Base-by-base conservation (phyloP, 1,140 invertebrate species). In the Drosophila orena region DNA sequence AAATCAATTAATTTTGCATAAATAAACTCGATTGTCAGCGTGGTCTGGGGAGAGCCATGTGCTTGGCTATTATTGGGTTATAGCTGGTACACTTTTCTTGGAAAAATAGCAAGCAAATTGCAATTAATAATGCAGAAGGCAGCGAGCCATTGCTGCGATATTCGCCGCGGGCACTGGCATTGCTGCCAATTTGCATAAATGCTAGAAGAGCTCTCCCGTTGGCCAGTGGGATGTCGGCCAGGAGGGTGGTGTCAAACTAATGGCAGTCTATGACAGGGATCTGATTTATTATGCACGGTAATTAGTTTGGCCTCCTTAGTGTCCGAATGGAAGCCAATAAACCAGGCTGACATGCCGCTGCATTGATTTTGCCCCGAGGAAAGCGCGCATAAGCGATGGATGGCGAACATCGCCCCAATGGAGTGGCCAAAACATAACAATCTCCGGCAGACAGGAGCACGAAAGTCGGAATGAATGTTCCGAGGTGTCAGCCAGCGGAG, bases 1-100 rank as follows among this genome's bases (percentile, higher is more conserved):
- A 86, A 86, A 81, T 83, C 83, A 88, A 86, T 86, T 86, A 86
- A 86, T 86, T 88, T 79, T 88, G 83, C 83, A 86, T 86, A 81
- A 60, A 76, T 81, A 86, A 79, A 54, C 53, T 60, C 17, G 46
- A 46, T 84, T 71, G 42, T 58, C 50, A 52, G 44, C 46, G 14
- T 47, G 55, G 34, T 30, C 42, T 60, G 30, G 37, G 22, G 22
- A 35, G 43, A 7, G 46, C 43, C 38, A 49, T 47, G 50, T 73
- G 55, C 52, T 46, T 70, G 72, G 46, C 57, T 43, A 55, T 76
- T 79, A 68, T 85, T 86, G 56, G 80, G 69, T 83, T 84, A 65
- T 50, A 69, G 54, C 27, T 47, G 53, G 64, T 35, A 35, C 49
- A 38, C 17, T 65, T 66, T 81, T 58, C 79, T 81, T 47, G 61